phyloP scores from a whole-genome alignment of 1,140 invertebrate species.

The Daktulosphaira vitifoliae region DNA sequence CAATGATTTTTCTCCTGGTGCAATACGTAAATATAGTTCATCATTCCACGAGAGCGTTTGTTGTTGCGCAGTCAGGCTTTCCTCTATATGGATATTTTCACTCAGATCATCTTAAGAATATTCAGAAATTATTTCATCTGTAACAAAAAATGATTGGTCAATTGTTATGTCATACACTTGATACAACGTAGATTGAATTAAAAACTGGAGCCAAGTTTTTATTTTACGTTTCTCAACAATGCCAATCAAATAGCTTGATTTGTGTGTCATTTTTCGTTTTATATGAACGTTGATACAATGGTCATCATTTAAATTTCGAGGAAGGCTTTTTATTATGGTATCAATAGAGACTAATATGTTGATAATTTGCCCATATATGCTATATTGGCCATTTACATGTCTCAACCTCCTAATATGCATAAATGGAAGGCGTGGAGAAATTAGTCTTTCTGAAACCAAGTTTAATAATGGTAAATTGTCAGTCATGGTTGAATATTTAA shows the following conservation, averaged over 20 bases:
- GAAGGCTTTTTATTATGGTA: background rate
- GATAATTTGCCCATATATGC: background rate
- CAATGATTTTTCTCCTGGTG: constrained; percentile 38
- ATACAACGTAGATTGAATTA: background rate
- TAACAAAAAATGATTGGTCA: background rate
- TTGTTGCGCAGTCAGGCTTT: too few species aligned
- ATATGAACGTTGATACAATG: background rate
- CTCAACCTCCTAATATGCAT: background rate
- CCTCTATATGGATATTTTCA: constrained; percentile 38
- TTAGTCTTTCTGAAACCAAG: too few species aligned
- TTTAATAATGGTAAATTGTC: too few species aligned
- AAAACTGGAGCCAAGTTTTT: constrained; percentile 1
- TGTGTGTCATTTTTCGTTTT: background rate
- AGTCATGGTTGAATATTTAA: too few species aligned
- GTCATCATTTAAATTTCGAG: constrained; percentile 2
- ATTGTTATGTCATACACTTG: background rate
- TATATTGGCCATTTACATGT: background rate
- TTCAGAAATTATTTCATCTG: background rate
- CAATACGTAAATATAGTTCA: too few species aligned
- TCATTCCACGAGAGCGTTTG: too few species aligned
- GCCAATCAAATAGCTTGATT: too few species aligned
- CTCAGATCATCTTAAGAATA: too few species aligned
- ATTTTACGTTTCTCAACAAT: background rate
- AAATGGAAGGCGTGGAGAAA: background rate
- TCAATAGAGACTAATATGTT: too few species aligned